Evolutionary conservation across 1,140 invertebrate species (phyloP).

Genomic region (Brachionus plicatilis): DNA sequence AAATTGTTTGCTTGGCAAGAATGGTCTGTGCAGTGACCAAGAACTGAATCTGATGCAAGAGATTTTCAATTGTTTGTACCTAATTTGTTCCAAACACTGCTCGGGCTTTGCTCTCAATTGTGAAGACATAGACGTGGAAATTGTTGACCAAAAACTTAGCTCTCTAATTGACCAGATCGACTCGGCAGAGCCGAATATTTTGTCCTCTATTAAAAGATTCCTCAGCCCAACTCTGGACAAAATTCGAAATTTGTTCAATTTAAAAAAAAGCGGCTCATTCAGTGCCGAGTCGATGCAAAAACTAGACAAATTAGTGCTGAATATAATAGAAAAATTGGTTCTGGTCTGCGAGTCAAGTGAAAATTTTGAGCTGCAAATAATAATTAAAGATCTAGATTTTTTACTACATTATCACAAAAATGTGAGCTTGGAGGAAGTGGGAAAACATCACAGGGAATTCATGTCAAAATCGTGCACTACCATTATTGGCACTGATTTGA

Average conservation of each 20-base stretch:
- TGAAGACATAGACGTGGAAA: neutral
- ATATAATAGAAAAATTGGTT: neutral
- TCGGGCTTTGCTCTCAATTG: neutral
- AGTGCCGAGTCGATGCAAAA: neutral
- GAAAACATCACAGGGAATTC: neutral
- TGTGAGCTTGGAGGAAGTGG: neutral
- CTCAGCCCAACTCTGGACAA: neutral
- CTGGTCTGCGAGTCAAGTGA: neutral
- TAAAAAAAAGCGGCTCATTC: neutral
- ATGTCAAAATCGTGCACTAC: neutral
- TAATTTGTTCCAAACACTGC: neutral
- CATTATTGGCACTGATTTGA: neutral
- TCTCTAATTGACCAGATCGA: neutral
- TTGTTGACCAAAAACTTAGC: neutral
- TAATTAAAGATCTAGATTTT: neutral
- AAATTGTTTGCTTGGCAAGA: neutral
- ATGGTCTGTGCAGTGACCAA: neutral
- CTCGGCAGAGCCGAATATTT: neutral
- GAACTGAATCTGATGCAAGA: neutral
- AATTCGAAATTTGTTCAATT: neutral
- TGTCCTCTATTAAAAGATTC: neutral
- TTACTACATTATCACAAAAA: neutral
- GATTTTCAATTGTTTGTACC: neutral
- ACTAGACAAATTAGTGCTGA: neutral
- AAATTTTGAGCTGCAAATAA: neutral